phyloP scores from a whole-genome alignment of 2,113 vertebrate species.

The Gambusia holbrooki region DNA sequence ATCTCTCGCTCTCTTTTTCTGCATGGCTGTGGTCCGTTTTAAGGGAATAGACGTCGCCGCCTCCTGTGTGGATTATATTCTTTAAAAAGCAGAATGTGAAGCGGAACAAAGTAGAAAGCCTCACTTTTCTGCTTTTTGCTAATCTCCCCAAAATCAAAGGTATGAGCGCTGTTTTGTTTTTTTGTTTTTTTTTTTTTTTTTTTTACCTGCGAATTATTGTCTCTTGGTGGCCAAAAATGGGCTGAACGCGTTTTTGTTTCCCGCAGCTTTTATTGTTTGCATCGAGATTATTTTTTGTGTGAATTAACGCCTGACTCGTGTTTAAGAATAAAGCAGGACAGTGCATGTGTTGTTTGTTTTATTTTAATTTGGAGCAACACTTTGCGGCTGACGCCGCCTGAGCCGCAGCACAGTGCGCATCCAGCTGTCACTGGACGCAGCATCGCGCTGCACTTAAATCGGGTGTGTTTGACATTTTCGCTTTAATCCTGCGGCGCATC shows the following conservation, averaged over 20 bases:
- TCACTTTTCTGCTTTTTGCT: slow-evolving; percentile 60
- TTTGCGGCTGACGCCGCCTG: not conserved
- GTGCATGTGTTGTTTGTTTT: no score
- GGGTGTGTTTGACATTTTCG: not conserved
- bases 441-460: not conserved
- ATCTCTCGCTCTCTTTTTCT: slow-evolving; percentile 17
- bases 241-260: slow-evolving; percentile 2
- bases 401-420: slow-evolving; percentile 14
- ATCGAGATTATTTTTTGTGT: not conserved
- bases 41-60: slow-evolving; percentile 74
- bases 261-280: slow-evolving; percentile 39
- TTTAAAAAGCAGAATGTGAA: slow-evolving; percentile 78
- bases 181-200: no score
- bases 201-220: slow-evolving; percentile 9
- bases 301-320: no score
- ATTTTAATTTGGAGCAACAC: not conserved
- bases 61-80: slow-evolving; percentile 79
- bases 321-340: no score
- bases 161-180: slow-evolving; percentile 54
- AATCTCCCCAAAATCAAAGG: slow-evolving; percentile 71
- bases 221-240: not conserved
- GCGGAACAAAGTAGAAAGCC: slow-evolving; percentile 68
- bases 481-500: not conserved
- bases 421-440: slow-evolving; percentile 34
- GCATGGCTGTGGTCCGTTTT: slow-evolving; percentile 74